Evolutionary conservation across 2,113 vertebrate genomes (phyloP).

Genomic region (Phyllopteryx taeniolatus): DNA sequence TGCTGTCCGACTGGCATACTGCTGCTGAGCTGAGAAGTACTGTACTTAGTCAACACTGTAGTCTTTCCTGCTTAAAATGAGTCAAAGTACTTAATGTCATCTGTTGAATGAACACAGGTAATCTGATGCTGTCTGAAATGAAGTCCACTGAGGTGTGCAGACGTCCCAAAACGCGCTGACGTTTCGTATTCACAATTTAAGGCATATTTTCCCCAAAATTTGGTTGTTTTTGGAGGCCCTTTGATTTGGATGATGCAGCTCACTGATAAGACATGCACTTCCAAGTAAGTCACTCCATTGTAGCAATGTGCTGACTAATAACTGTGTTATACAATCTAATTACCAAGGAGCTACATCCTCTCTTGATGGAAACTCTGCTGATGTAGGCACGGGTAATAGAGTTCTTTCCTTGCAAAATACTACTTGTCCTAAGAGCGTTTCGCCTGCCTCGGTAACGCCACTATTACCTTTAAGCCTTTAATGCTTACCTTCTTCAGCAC

Average conservation of each 20-base stretch:
- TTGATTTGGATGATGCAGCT: background rate
- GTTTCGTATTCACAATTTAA: too few relatives aligned
- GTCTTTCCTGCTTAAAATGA: background rate
- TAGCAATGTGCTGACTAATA: slow-evolving; percentile 44
- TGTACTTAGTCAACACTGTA: background rate
- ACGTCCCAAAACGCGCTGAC: too few relatives aligned
- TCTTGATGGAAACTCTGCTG: slow-evolving; percentile 60
- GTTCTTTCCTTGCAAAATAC: slow-evolving; percentile 43
- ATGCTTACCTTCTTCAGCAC: slow-evolving; percentile 50
- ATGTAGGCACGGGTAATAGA: slow-evolving; percentile 54
- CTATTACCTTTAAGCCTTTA: slow-evolving; percentile 53
- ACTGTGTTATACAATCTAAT: slow-evolving; percentile 47
- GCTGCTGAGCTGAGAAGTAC: background rate
- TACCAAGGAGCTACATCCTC: slow-evolving; percentile 37
- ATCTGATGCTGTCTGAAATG: background rate
- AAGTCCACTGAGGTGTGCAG: background rate
- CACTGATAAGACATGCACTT: slow-evolving; percentile 2
- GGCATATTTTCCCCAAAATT: background rate
- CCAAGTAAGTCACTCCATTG: slow-evolving; percentile 24
- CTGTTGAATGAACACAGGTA: too few relatives aligned
- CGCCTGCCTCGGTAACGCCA: slow-evolving; percentile 17
- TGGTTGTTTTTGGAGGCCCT: background rate
- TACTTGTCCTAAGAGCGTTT: slow-evolving; percentile 36
- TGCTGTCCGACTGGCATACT: too few relatives aligned
- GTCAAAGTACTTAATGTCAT: too few relatives aligned